phyloP scores from a whole-genome alignment of 1,140 invertebrate species.

The Drosophila cardini region DNA sequence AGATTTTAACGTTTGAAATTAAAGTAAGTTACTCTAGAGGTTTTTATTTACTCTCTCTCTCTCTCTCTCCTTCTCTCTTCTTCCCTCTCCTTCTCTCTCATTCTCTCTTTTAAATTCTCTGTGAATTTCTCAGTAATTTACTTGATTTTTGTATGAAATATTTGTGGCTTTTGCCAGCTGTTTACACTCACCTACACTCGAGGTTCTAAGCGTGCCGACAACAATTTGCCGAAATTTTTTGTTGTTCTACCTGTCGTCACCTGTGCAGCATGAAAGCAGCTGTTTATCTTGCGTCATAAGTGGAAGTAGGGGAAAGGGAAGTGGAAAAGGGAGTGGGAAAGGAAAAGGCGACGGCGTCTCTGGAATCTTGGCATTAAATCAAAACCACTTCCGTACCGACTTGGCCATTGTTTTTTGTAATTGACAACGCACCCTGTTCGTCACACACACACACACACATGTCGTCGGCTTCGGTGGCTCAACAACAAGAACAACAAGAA shows the following conservation, averaged over 20 bases:
- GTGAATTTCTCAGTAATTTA: neutral
- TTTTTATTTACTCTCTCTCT: neutral
- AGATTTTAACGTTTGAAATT: neutral
- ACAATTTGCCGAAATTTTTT: conserved; percentile 33
- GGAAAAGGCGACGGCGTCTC: conserved; percentile 2
- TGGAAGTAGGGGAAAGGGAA: conserved; percentile 15
- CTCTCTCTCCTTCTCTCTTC: too few relatives aligned
- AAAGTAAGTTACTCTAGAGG: neutral
- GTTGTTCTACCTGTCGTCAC: conserved; percentile 65
- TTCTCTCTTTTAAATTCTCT: too few relatives aligned
- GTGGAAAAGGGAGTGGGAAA: conserved; percentile 9
- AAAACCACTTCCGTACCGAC: conserved; percentile 75
- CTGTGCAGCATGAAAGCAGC: conserved; percentile 53
- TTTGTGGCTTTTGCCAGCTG: conserved; percentile 31
- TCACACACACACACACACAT: conserved; percentile 36
- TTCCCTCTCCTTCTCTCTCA: neutral
- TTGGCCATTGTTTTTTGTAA: conserved; percentile 34
- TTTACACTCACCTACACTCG: conserved; percentile 38
- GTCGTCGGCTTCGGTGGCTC: conserved; percentile 8
- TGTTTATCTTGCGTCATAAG: conserved; percentile 73
- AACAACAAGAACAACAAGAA: too few relatives aligned
- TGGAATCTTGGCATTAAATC: conserved; percentile 66
- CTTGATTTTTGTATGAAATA: conserved; percentile 12
- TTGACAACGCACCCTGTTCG: conserved; percentile 53
- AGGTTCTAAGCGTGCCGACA: conserved; percentile 10